These are phyloP conservation scores for Ypsolopha scabrella DNA, from an alignment of 2,888 invertebrate genomes.

Conservation along the genomic window DNA sequence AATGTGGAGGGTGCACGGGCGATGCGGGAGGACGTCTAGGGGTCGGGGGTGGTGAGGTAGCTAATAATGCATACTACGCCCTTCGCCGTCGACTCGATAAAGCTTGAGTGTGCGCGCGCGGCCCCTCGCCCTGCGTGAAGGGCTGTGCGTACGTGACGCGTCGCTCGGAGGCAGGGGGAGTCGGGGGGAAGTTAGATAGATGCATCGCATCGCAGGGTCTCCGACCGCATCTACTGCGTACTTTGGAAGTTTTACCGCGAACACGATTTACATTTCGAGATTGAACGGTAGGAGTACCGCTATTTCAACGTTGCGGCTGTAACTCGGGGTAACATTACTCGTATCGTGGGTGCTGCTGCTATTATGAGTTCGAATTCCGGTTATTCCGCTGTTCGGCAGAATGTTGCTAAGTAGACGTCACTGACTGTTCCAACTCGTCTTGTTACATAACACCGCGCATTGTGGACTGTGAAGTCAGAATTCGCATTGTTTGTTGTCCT, in stretches of 20 bases:
- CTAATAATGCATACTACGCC: slow-evolving; percentile 59
- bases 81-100: slow-evolving; percentile 48
- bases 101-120: slow-evolving; percentile 43
- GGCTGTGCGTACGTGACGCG: slow-evolving; percentile 52
- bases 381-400: slow-evolving; percentile 33
- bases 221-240: slow-evolving; percentile 18
- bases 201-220: slow-evolving; percentile 47
- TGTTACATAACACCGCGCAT: slow-evolving; percentile 30
- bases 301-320: background rate
- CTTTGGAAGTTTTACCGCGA: background rate
- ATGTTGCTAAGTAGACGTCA: slow-evolving; percentile 38
- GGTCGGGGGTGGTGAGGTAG: slow-evolving; percentile 28
- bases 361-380: slow-evolving; percentile 31
- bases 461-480: slow-evolving; percentile 36
- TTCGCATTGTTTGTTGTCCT: slow-evolving; percentile 6
- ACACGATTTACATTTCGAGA: slow-evolving; percentile 29
- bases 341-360: background rate
- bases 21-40: slow-evolving; percentile 7
- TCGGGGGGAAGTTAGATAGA: slow-evolving; percentile 26
- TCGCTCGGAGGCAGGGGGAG: slow-evolving; percentile 29
- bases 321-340: background rate
- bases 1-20: background rate
- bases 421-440: slow-evolving; percentile 25
- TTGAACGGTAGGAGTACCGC: slow-evolving; percentile 13
- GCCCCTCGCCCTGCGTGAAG: slow-evolving; percentile 33